Evolutionary conservation across 2,797 vertebrate species (phyloP).

Genomic region (Huso huso): DNA sequence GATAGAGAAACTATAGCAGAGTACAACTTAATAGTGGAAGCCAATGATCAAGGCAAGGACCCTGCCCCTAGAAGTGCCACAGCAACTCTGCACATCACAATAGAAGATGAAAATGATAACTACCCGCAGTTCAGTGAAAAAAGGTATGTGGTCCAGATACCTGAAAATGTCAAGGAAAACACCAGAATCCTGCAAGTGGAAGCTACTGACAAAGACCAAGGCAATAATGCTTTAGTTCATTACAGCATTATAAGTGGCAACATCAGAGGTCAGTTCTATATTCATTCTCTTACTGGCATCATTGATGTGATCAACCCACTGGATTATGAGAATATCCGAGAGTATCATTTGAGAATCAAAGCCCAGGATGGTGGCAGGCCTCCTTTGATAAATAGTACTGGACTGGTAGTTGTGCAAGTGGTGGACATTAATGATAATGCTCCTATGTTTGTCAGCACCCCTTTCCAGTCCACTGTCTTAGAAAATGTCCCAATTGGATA

Average conservation of each 20-base stretch:
- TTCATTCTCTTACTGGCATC: constrained; percentile 81
- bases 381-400: constrained; percentile 84
- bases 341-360: constrained; percentile 87
- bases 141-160: constrained; percentile 80
- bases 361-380: constrained; percentile 93
- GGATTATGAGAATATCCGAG: constrained; percentile 84
- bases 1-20: constrained; percentile 76
- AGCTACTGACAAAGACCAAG: constrained; percentile 81
- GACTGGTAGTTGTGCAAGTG: constrained; percentile 86
- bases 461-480: constrained; percentile 87
- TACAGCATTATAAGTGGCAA: constrained; percentile 96
- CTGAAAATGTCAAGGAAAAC: constrained; percentile 77
- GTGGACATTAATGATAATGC: constrained; percentile 91
- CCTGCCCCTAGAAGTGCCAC: constrained; percentile 81
- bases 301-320: constrained; percentile 89
- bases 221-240: constrained; percentile 84
- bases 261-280: constrained; percentile 88
- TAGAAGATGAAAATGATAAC: constrained; percentile 96
- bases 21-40: constrained; percentile 86
- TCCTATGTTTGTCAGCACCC: constrained; percentile 95
- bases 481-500: constrained; percentile 85
- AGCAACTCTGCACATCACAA: constrained; percentile 76
- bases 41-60: constrained; percentile 90
- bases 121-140: constrained; percentile 92
- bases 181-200: constrained; percentile 81